A percentile compares a stretch with the other conserved stretches of the same genome.
Evolutionary conservation across 2,797 vertebrate species (phyloP).

Genomic region (Danio tinwini): DNA sequence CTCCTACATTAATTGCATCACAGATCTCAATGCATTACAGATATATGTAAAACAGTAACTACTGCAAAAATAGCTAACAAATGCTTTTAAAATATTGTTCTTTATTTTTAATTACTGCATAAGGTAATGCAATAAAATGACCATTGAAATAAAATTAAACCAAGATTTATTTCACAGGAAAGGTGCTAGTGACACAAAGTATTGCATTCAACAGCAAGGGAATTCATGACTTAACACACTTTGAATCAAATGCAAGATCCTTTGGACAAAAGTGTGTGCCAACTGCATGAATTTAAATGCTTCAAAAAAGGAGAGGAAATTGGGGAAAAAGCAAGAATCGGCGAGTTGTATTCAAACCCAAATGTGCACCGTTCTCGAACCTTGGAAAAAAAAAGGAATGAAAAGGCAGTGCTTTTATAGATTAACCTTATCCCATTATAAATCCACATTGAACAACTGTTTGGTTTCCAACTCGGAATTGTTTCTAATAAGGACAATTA

Average conservation of each 20-base stretch:
- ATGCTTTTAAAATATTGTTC: neutral
- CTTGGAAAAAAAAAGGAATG: neutral
- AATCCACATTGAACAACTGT: slow-evolving; percentile 10
- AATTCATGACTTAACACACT: neutral
- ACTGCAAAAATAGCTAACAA: neutral
- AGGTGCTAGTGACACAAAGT: neutral
- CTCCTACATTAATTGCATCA: no score
- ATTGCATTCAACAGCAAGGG: neutral
- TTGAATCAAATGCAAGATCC: neutral
- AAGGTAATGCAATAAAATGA: neutral
- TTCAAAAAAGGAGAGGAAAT: neutral
- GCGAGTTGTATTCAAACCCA: neutral
- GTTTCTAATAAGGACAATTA: neutral
- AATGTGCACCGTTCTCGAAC: neutral
- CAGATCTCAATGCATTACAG: no score
- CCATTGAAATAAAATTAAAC: neutral
- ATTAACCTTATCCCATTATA: slow-evolving; percentile 4
- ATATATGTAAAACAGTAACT: no score
- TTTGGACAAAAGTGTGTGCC: neutral
- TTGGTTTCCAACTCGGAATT: neutral
- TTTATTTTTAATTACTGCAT: neutral
- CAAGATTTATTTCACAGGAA: neutral
- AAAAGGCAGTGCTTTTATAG: neutral
- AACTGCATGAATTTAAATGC: neutral
- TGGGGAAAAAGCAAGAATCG: neutral